phyloP scores from a whole-genome alignment of 2,113 vertebrate species.

The Chroicocephalus ridibundus region DNA sequence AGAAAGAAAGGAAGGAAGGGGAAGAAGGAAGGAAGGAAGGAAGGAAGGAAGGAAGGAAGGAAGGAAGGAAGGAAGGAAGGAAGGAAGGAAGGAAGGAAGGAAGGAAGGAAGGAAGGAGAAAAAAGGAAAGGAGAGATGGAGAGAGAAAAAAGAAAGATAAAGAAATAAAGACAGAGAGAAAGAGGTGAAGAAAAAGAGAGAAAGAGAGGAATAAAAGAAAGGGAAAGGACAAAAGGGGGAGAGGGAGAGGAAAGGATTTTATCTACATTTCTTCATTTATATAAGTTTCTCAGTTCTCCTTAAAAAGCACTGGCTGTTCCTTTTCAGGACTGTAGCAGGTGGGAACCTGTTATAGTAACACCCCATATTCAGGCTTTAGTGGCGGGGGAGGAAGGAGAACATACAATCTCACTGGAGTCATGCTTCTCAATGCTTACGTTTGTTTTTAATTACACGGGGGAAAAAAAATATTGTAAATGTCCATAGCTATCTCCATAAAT shows the following conservation, averaged over 20 bases:
- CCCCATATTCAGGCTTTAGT: neutral
- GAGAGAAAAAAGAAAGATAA: fast-evolving
- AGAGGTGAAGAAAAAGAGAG: neutral
- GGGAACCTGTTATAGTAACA: neutral
- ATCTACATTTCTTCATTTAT: neutral
- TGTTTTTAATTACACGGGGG: neutral
- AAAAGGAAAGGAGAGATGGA: fast-evolving
- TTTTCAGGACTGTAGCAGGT: neutral
- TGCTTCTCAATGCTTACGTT: neutral
- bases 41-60: no score
- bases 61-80: no score
- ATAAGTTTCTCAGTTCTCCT: neutral
- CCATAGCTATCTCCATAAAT: neutral
- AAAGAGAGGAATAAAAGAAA: fast-evolving
- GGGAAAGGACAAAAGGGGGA: fast-evolving
- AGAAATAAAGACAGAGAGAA: no score
- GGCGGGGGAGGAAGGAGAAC: neutral
- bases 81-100: no score
- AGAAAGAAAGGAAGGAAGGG: no score
- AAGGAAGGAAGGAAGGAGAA: no score
- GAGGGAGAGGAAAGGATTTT: neutral
- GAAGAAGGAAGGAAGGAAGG: no score
- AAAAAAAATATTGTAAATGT: neutral
- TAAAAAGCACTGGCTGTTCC: neutral
- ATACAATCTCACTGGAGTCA: neutral